Conservation (phyloP, 2,888 invertebrate genomes). For the Melieria picta region DNA sequence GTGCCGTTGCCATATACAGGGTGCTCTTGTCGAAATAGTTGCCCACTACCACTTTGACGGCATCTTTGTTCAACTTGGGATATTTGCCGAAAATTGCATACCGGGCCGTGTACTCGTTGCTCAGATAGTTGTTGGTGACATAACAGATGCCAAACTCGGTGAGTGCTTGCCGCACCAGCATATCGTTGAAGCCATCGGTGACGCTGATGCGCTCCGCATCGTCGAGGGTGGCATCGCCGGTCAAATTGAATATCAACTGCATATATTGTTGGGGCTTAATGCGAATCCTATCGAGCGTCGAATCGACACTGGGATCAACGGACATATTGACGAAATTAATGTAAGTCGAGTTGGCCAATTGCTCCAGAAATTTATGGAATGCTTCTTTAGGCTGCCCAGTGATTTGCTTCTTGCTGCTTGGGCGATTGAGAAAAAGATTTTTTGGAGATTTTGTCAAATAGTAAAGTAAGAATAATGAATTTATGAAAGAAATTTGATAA, state of each 20-base stretch:
- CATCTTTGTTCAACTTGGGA: conserved; percentile 40
- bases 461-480: neutral
- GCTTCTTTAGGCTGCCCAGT: conserved; percentile 35
- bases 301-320: conserved; percentile 44
- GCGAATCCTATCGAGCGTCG: conserved; percentile 47
- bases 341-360: conserved; percentile 63
- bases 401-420: conserved; percentile 35
- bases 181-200: conserved; percentile 37
- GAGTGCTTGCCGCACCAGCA: conserved; percentile 57
- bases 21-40: conserved; percentile 56
- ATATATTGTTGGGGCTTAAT: conserved; percentile 61
- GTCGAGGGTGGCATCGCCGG: conserved; percentile 50
- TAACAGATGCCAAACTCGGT: conserved; percentile 65
- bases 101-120: conserved; percentile 53
- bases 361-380: conserved; percentile 58
- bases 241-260: conserved; percentile 62
- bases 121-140: conserved; percentile 52
- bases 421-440: neutral
- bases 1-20: conserved; percentile 16
- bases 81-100: conserved; percentile 54
- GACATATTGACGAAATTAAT: conserved; percentile 61
- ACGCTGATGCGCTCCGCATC: conserved; percentile 35
- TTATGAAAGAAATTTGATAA: neutral
- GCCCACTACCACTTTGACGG: conserved; percentile 35
- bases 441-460: neutral